Conservation (phyloP, 2,797 vertebrate species). For the Rhabdomys pumilio region DNA sequence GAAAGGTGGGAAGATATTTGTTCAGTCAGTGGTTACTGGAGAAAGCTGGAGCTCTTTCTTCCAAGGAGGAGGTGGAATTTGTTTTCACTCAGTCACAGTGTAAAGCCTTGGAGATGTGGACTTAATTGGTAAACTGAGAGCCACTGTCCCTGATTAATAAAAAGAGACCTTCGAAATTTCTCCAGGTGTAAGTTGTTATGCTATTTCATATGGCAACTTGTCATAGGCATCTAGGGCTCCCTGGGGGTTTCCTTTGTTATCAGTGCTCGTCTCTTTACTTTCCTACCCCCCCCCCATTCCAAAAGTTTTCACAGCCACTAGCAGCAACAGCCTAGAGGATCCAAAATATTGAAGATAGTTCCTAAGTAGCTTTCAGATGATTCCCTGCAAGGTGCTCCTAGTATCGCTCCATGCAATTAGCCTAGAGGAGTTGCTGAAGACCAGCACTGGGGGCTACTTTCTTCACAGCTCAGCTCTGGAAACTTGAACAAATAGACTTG, state of each 20-base stretch:
- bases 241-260: neutral
- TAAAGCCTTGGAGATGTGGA: slow-evolving; percentile 7
- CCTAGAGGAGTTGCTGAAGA: neutral
- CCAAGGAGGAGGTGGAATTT: slow-evolving; percentile 5
- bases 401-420: no score
- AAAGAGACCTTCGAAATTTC: neutral
- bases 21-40: neutral
- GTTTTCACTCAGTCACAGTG: neutral
- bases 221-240: neutral
- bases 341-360: neutral
- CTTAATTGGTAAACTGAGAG: slow-evolving; percentile 1
- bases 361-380: neutral
- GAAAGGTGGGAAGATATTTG: neutral
- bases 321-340: neutral
- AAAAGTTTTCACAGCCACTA: neutral
- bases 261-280: neutral
- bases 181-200: neutral
- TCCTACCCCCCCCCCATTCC: neutral
- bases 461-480: neutral
- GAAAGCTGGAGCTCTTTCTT: neutral
- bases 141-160: slow-evolving; percentile 40
- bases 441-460: neutral
- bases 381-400: fast-evolving
- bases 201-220: neutral
- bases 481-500: neutral